Conservation (phyloP, 2,113 vertebrate species). For the Phocoena phocoena region DNA sequence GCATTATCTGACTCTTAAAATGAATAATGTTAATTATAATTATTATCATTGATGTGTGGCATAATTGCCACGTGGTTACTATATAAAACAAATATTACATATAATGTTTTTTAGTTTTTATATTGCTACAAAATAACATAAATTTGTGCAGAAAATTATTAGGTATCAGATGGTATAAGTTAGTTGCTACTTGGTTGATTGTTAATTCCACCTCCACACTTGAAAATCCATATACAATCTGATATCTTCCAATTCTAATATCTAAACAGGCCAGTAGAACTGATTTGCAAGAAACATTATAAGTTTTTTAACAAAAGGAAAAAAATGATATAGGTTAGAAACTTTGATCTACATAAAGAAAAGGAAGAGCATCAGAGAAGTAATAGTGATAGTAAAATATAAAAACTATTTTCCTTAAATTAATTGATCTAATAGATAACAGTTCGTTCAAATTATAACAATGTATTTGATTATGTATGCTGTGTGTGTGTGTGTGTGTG, state of each 20-base stretch:
- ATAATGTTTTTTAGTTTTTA: neutral
- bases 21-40: neutral
- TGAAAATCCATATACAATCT: neutral
- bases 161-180: neutral
- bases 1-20: neutral
- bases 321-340: neutral
- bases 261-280: neutral
- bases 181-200: neutral
- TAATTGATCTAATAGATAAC: neutral
- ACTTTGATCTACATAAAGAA: neutral
- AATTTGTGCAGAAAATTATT: neutral
- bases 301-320: neutral
- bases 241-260: neutral
- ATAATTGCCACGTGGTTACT: neutral
- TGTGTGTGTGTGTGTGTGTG: neutral
- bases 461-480: neutral
- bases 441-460: neutral
- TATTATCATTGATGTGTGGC: neutral
- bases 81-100: neutral
- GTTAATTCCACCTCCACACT: neutral
- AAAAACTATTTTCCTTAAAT: neutral
- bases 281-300: neutral
- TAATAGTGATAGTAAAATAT: neutral
- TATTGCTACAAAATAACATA: neutral
- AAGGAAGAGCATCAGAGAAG: neutral